phyloP scores from a whole-genome alignment of 2,113 vertebrate genomes.

The Oostethus manadensis region DNA sequence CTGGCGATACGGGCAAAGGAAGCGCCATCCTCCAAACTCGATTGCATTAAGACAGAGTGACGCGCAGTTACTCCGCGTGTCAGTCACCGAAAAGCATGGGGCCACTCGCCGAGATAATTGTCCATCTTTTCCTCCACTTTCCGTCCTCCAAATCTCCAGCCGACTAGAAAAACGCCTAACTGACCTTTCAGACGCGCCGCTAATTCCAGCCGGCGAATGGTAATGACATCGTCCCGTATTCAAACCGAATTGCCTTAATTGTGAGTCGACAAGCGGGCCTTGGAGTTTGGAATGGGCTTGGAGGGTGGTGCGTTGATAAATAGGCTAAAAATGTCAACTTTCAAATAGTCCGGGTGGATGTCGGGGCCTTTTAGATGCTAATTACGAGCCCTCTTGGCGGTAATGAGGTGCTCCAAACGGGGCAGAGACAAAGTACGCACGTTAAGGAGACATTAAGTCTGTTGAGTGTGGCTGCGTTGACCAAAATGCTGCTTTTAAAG shows the following conservation, averaged over 20 bases:
- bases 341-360: conserved; percentile 83
- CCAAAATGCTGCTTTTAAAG: conserved; percentile 96
- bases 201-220: conserved; percentile 89
- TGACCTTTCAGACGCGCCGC: conserved; percentile 92
- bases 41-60: background rate
- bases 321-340: conserved; percentile 95
- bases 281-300: conserved; percentile 63
- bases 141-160: conserved; percentile 84
- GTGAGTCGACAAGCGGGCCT: conserved; percentile 90
- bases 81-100: background rate
- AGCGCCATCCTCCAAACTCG: background rate
- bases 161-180: conserved; percentile 89
- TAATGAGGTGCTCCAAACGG: conserved; percentile 47
- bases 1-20: background rate
- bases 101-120: conserved; percentile 63
- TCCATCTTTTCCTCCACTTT: conserved; percentile 57
- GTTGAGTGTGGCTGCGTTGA: conserved; percentile 74
- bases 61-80: background rate
- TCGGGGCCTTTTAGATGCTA: conserved; percentile 86
- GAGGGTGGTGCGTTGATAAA: conserved; percentile 85
- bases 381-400: conserved; percentile 60
- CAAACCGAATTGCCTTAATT: conserved; percentile 99
- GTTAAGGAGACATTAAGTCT: background rate
- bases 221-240: conserved; percentile 99
- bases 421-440: background rate